Conservation (phyloP, 2,113 vertebrate species). For the Prolemur simus region DNA sequence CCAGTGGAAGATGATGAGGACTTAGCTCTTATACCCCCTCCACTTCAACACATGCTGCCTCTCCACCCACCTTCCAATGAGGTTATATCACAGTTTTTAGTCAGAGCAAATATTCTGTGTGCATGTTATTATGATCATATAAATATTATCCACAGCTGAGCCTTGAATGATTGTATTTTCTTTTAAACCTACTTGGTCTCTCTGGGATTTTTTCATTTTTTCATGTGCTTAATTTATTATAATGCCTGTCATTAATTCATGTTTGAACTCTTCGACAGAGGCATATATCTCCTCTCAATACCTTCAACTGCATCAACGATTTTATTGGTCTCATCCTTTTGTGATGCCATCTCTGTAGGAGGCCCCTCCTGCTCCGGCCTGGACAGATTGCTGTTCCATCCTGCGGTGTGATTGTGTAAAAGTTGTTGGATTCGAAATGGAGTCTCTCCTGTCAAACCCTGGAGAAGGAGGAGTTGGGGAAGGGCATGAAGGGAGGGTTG, state of each 20-base stretch:
- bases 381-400: neutral
- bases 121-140: neutral
- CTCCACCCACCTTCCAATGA: neutral
- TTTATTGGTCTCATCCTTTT: neutral
- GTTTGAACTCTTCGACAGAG: neutral
- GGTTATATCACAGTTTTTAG: too few species aligned
- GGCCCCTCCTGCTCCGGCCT: neutral
- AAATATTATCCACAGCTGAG: neutral
- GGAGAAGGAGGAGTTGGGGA: neutral
- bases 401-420: neutral
- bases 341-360: fast-evolving
- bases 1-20: fast-evolving
- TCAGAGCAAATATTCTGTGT: neutral
- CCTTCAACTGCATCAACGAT: too few species aligned
- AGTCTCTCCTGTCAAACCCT: neutral
- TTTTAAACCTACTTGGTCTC: neutral
- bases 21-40: neutral
- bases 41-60: neutral
- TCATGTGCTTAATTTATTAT: neutral
- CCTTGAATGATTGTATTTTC: neutral
- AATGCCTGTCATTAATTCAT: neutral
- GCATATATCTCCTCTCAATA: neutral
- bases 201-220: neutral
- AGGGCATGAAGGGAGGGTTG: neutral
- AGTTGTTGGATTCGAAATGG: neutral